These are phyloP conservation scores for Phylloscopus collybita DNA, from an alignment of 2,797 vertebrate species.

Conservation along the genomic window DNA sequence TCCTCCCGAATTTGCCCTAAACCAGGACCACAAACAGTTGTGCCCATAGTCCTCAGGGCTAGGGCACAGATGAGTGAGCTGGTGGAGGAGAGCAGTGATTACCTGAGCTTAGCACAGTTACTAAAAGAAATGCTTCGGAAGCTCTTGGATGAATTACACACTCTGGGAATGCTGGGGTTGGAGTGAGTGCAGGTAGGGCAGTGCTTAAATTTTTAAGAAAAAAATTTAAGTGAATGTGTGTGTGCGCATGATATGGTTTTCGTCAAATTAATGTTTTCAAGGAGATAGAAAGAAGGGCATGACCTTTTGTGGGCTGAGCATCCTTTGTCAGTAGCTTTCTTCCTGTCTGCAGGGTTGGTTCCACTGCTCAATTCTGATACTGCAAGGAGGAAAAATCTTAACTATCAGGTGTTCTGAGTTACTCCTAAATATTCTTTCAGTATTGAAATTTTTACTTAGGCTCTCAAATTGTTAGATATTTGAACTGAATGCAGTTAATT, in stretches of 20 bases:
- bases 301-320: not conserved
- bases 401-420: not conserved
- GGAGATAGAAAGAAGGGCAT: not conserved
- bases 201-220: not conserved
- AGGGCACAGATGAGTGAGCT: not conserved
- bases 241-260: not conserved
- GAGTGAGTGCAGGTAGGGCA: not conserved
- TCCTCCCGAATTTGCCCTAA: no score
- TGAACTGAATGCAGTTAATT: not conserved
- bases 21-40: not conserved
- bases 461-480: not conserved
- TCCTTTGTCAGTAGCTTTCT: not conserved
- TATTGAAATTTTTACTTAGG: not conserved
- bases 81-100: not conserved
- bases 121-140: not conserved
- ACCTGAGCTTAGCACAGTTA: not conserved
- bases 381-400: not conserved
- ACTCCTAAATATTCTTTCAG: not conserved
- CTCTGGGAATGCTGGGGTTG: not conserved
- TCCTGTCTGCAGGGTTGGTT: not conserved
- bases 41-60: not conserved
- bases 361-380: not conserved
- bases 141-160: not conserved
- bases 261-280: not conserved
- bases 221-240: fast-evolving